Evolutionary conservation across 2,113 vertebrate species (phyloP), one percentile per base, ranked within the genome.

Genomic region (Bos javanicus): DNA sequence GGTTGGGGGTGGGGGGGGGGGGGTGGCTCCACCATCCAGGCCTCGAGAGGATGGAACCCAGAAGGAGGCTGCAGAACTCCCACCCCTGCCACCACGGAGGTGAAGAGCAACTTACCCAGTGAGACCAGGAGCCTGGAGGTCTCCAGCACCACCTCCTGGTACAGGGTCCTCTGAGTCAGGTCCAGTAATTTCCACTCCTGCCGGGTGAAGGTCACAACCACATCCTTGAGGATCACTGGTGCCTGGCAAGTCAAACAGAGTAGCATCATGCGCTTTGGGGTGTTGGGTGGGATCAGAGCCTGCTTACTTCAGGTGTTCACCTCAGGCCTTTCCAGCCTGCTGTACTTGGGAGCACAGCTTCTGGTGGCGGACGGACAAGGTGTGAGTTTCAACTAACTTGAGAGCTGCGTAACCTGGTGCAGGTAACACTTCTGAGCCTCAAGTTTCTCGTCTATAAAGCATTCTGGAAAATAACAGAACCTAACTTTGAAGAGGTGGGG

Each of bases 161-260:
- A 95, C 50, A 92, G 74, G 19, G 23, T 54, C 84, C 28, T 92
- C 90, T 92, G 95, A 9, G 84, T 43, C 3, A 2, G 74, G 54
- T 48, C 33, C 46, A 95, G n/a, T 16, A 91, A 84, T 12, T 30
- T 84, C 90, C 95, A 82, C 39, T 95, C 90, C 59, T 92, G 59
- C 13, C 0, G 9, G 39, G 95, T 87, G 30, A 95, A 92, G 74
- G 83, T 92, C 71, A 87, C 56, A 3, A 33, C 25, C 90, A 95
- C 83, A 25, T 95, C 90, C 83, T 50, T 48, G 90, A 95, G 81
- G 71, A 74, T 82, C 74, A 92, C 39, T 7, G 25, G 43, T 67
- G 74, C 60, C 90, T 95, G 39, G 52, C 48, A 71, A 62, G 36
- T 57, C 74, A 82, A 56, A 89, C 28, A 67, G n/a, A 46, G 50